A percentile compares a stretch with the other conserved stretches of the same genome.
Conservation (phyloP, 2,113 vertebrate species). For the Pheucticus melanocephalus region DNA sequence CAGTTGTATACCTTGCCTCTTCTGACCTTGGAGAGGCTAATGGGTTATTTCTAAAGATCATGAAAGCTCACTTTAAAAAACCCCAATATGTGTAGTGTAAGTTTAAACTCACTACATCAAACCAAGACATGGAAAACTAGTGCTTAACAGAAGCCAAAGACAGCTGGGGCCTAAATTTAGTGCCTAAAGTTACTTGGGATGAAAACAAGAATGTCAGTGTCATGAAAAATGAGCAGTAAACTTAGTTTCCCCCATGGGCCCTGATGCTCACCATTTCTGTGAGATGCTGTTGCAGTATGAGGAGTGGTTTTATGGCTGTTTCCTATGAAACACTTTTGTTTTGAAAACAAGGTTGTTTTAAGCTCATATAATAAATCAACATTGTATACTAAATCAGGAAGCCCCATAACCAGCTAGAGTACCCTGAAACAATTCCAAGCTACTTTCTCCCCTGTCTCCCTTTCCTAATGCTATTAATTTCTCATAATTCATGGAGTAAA, state of each 20-base stretch:
- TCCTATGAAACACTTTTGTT: background rate
- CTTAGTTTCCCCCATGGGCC: background rate
- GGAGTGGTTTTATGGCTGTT: background rate
- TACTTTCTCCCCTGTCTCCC: background rate
- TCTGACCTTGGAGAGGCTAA: background rate
- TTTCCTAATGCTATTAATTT: background rate
- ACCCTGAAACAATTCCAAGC: background rate
- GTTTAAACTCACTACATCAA: background rate
- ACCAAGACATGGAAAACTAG: constrained; percentile 8
- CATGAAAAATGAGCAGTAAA: constrained; percentile 24
- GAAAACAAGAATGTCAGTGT: background rate
- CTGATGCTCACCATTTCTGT: background rate
- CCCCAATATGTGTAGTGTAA: background rate
- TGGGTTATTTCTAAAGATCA: background rate
- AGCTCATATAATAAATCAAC: background rate
- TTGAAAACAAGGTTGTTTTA: constrained; percentile 17
- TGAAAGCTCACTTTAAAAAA: background rate
- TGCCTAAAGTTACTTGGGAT: background rate
- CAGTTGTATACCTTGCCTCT: background rate
- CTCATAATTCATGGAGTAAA: background rate
- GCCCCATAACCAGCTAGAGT: background rate
- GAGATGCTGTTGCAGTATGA: background rate
- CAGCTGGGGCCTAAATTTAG: background rate
- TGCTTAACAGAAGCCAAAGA: background rate
- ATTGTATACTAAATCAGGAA: background rate